These are phyloP conservation scores for Cecropterus lyciades DNA, from an alignment of 1,140 invertebrate genomes.

Conservation along the genomic window DNA sequence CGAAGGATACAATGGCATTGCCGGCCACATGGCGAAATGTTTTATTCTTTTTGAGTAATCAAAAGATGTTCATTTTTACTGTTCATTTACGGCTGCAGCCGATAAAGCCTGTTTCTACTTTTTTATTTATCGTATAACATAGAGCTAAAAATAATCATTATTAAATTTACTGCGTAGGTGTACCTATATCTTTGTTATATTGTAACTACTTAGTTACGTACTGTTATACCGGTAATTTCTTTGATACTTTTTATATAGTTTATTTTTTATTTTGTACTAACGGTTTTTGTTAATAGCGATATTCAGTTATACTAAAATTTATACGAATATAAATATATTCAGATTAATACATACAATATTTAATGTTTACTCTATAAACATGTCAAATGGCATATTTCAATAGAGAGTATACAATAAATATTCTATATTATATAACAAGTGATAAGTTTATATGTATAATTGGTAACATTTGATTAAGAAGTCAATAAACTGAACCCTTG, in stretches of 20 bases:
- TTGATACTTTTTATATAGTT: too few species aligned
- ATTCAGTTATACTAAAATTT: background rate
- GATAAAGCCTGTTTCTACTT: conserved; percentile 45
- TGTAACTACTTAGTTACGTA: background rate
- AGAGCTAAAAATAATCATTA: background rate
- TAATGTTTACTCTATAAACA: too few species aligned
- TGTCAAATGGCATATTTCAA: too few species aligned
- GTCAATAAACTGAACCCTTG: background rate
- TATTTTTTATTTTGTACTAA: too few species aligned
- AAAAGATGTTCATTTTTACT: conserved; percentile 50
- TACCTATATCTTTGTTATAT: background rate
- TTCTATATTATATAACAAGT: too few species aligned
- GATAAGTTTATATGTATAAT: too few species aligned
- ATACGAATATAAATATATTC: background rate
- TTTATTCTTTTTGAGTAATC: conserved; percentile 59
- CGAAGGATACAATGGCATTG: conserved; percentile 62
- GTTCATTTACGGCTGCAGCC: conserved; percentile 56
- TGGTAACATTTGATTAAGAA: background rate
- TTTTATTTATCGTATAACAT: conserved; percentile 4
- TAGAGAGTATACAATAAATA: too few species aligned
- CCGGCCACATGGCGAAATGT: conserved; percentile 64
- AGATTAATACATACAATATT: too few species aligned
- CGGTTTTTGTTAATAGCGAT: too few species aligned
- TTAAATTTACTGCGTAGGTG: too few species aligned
- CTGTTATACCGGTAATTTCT: too few species aligned